Percentiles rank a stretch among this genome's conserved stretches.
Evolutionary conservation across 2,888 invertebrate genomes (phyloP).

Genomic region (Caenorhabditis macrosperma): DNA sequence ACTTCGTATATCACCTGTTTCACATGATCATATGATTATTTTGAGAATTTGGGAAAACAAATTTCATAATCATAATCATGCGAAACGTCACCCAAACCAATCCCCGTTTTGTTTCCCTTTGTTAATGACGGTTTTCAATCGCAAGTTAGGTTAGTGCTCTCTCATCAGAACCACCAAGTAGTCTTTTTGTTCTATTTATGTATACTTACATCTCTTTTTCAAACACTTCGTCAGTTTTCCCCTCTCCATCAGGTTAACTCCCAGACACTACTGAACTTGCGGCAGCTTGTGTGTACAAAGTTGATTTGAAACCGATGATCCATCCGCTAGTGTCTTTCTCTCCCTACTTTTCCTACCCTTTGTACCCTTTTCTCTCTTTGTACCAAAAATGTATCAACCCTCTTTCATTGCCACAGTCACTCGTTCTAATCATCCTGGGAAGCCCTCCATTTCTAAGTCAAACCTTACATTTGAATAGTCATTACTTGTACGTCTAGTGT

Average conservation of each 20-base stretch:
- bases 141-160: conserved; percentile 5
- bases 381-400: no score
- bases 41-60: not conserved
- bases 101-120: not conserved
- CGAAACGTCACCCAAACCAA: not conserved
- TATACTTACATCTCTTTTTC: conserved; percentile 21
- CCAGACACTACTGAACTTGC: not conserved
- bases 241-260: conserved; percentile 8
- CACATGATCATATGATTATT: not conserved
- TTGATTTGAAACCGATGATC: conserved; percentile 54
- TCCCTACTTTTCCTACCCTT: conserved; percentile 12
- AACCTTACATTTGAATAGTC: conserved; percentile 45
- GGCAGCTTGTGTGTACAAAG: conserved; percentile 42
- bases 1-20: not conserved
- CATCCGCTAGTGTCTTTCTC: conserved; percentile 58
- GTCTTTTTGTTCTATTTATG: conserved; percentile 27
- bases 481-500: conserved; percentile 57
- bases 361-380: conserved; percentile 21
- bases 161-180: conserved; percentile 15
- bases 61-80: not conserved
- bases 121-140: not conserved
- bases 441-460: conserved; percentile 40
- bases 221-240: conserved; percentile 38
- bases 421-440: conserved; percentile 1
- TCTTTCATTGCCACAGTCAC: conserved; percentile 15